Percentiles rank a stretch among this genome's conserved stretches.
These are phyloP conservation scores for Tylochromis polylepis DNA, from an alignment of 2,113 vertebrate genomes.

Conservation along the genomic window DNA sequence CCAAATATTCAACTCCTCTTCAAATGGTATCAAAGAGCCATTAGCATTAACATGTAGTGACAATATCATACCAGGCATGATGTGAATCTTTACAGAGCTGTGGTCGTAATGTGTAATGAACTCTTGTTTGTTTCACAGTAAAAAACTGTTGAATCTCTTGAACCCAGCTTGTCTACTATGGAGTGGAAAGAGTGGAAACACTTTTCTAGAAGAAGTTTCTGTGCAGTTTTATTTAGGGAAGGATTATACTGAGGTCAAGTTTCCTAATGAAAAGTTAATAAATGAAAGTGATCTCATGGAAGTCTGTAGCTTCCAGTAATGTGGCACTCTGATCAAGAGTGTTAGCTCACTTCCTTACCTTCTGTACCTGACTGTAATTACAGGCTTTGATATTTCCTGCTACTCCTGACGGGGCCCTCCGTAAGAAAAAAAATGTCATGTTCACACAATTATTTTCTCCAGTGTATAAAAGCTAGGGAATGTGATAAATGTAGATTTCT, in stretches of 20 bases:
- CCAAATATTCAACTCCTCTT: neutral
- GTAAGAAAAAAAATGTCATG: neutral
- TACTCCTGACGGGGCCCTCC: constrained; percentile 14
- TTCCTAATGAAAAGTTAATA: constrained; percentile 54
- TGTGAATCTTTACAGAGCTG: constrained; percentile 11
- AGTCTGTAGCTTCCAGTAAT: constrained; percentile 35
- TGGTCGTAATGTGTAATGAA: neutral
- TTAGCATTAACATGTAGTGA: neutral
- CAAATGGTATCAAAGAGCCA: neutral
- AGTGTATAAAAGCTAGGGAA: neutral
- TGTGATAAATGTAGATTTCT: constrained; percentile 36
- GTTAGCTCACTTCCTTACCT: constrained; percentile 49
- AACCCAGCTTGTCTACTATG: neutral
- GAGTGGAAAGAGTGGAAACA: neutral
- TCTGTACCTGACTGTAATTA: constrained; percentile 65
- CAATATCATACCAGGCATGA: neutral
- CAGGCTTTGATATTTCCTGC: constrained; percentile 56
- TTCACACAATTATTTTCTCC: constrained; percentile 8
- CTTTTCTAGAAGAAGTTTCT: neutral
- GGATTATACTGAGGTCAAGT: constrained; percentile 14
- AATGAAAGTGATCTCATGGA: constrained; percentile 41
- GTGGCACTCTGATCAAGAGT: constrained; percentile 57
- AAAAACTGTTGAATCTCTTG: neutral
- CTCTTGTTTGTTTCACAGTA: neutral
- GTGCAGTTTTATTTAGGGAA: constrained; percentile 7